Evolutionary conservation across 1,140 invertebrate species (phyloP), one percentile per base, ranked within the genome.

Genomic region (Mactra quadrangularis): DNA sequence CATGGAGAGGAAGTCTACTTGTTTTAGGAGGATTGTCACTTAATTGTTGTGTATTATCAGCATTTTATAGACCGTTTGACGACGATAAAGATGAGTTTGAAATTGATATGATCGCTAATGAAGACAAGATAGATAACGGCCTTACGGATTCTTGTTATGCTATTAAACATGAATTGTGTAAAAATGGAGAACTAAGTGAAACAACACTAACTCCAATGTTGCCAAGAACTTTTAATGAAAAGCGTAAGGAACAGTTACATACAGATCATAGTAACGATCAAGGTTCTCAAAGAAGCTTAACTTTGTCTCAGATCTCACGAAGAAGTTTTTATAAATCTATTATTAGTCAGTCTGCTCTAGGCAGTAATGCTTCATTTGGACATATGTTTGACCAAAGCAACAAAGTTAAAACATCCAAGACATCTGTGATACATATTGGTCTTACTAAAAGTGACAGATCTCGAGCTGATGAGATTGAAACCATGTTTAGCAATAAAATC

Each of bases 1-100:
- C 95, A 4, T 98, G 97, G 97, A 94, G 95, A 83, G 90, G 91
- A 9, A 95, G 96, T 0, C 88, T 97, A 13, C 55, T 79, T 52
- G 76, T 87, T 35, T n/a, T 82, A 25, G 96, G 98, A 13, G 98
- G 97, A 0, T 92, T 99, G 52, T 97, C 98, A 79, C 94, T 99
- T 3, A 97, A 98, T 27, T 47, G 86, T 27, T 76, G 60, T 57
- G 81, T 86, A 7, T 75, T 57, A 25, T 78, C 81, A n/a, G 38
- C 41, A 13, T 38, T 84, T 4, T 66, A 84, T 19, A 68, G 70
- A 4, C 74, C 72, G 9, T 52, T 33, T 4, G n/a, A 59, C 0
- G 33, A 11, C 19, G 52, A 57, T 57, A 3, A 22, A 31, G 31
- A 57, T 45, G 68, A 31, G 22, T 11, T 31, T 3, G 45, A 29